Percentiles rank a stretch among this genome's conserved stretches.
Evolutionary conservation across 2,797 vertebrate species (phyloP).

Genomic region (Sebastes steindachneri): DNA sequence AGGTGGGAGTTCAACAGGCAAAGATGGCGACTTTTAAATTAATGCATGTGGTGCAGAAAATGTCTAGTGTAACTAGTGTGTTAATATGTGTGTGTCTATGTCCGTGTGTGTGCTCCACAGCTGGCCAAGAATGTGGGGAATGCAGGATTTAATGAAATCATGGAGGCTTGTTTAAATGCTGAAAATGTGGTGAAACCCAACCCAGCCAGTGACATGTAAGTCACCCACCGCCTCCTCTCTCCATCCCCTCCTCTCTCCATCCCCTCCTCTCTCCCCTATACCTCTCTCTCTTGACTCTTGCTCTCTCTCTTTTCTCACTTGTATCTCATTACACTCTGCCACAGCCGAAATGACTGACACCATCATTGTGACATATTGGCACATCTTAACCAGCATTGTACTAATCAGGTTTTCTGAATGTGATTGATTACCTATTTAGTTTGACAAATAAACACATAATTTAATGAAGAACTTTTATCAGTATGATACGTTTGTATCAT

Average conservation of each 20-base stretch:
- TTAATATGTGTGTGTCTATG: background rate
- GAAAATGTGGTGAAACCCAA: slow-evolving; percentile 93
- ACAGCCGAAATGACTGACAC: background rate
- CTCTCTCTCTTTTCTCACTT: background rate
- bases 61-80: background rate
- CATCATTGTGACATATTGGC: background rate
- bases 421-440: background rate
- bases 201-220: slow-evolving; percentile 97
- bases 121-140: slow-evolving; percentile 99
- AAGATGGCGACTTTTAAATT: slow-evolving; percentile 19
- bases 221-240: slow-evolving; percentile 28
- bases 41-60: slow-evolving; percentile 23
- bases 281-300: background rate
- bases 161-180: slow-evolving; percentile 91
- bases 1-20: slow-evolving; percentile 21
- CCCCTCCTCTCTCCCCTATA: too few relatives aligned
- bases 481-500: too few relatives aligned
- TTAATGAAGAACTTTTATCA: too few relatives aligned
- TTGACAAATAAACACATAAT: background rate
- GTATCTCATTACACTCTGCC: background rate
- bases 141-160: slow-evolving; percentile 97
- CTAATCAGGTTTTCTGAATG: background rate
- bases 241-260: too few relatives aligned
- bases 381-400: background rate
- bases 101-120: slow-evolving; percentile 78